These are phyloP conservation scores for Gasterosteus aculeatus DNA, from an alignment of 2,113 vertebrate species.

Conservation along the genomic window DNA sequence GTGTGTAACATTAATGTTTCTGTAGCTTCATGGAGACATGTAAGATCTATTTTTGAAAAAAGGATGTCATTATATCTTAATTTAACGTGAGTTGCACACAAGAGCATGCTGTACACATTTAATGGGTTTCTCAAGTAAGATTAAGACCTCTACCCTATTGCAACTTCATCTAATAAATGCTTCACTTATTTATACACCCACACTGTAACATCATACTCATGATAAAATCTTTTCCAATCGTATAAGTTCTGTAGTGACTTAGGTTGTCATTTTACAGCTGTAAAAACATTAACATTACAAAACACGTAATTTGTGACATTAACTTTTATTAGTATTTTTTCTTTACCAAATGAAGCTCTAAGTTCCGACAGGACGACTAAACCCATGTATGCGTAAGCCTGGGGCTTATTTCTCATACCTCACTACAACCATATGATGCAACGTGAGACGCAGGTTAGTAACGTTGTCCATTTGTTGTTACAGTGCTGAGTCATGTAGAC, in stretches of 20 bases:
- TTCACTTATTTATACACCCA: background rate
- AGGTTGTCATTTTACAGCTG: background rate
- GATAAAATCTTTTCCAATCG: background rate
- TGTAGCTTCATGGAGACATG: background rate
- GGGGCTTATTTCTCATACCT: too few relatives aligned
- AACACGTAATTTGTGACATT: too few relatives aligned
- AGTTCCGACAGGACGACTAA: too few relatives aligned
- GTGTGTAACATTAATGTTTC: background rate
- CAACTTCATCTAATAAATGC: background rate
- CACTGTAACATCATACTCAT: background rate
- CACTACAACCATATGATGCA: too few relatives aligned
- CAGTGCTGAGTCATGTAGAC: too few relatives aligned
- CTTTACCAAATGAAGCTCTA: too few relatives aligned
- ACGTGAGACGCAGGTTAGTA: too few relatives aligned
- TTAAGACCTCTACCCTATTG: background rate
- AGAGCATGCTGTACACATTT: background rate
- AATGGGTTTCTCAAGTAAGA: background rate
- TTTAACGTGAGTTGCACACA: background rate
- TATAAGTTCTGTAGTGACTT: background rate
- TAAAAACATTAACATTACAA: background rate
- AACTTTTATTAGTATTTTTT: too few relatives aligned
- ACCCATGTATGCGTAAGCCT: too few relatives aligned
- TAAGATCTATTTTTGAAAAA: background rate
- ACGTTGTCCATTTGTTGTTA: too few relatives aligned
- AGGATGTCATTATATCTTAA: background rate